phyloP scores from a whole-genome alignment of 2,113 vertebrate genomes.

The Lichenostomus cassidix region DNA sequence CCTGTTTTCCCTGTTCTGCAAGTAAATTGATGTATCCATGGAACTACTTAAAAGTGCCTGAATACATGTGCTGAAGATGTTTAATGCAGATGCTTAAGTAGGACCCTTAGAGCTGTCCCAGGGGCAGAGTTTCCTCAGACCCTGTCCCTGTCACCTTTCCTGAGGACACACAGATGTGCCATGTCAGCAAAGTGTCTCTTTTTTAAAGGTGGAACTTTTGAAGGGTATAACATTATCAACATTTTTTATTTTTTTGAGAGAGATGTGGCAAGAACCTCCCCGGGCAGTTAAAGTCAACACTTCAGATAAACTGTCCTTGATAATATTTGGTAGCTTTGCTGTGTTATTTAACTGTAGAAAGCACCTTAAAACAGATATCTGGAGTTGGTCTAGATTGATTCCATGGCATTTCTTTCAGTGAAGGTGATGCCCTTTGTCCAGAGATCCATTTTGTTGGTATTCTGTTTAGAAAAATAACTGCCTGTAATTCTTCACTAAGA shows the following conservation, averaged over 20 bases:
- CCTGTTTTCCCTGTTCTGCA: neutral
- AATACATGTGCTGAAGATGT: neutral
- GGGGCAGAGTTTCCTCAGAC: neutral
- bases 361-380: neutral
- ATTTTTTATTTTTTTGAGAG: neutral
- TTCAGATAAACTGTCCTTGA: neutral
- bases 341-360: neutral
- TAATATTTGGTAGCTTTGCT: neutral
- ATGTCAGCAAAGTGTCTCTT: neutral
- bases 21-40: neutral
- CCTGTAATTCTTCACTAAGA: neutral
- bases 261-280: neutral
- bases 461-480: neutral
- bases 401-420: neutral
- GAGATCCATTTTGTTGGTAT: neutral
- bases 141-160: neutral
- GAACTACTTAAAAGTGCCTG: neutral
- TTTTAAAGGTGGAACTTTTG: neutral
- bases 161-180: rapidly evolving
- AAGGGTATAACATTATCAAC: neutral
- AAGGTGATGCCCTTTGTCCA: neutral
- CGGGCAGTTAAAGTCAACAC: neutral
- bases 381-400: neutral
- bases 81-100: neutral
- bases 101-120: neutral